Base-by-base conservation (phyloP, 2,888 invertebrate genomes). In the Brachyptera putata region DNA sequence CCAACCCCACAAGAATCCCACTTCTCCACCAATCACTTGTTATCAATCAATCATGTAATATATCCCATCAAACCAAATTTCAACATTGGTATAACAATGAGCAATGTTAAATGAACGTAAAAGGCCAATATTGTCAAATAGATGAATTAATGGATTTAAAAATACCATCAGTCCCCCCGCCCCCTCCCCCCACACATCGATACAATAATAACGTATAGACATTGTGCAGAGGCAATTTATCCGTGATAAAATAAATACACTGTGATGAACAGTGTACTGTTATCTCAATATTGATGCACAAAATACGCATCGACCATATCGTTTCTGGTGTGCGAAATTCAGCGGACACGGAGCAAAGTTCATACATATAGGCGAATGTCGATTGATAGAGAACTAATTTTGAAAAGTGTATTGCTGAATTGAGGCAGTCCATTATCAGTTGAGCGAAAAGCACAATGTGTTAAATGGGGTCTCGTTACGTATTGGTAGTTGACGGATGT, bases 11-110 rank as follows among this genome's bases (percentile, higher is more conserved):
- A 16, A 37, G 37, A 4, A n/a, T 26, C 14, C 57, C 39, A 2
- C 37, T 37, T 22, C 25, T 14, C 39, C 18, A 39, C 46, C 48
- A 46, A 46, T 50, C 49, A 49, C 49, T 50, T 21, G 30, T 34
- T 24, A 18, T 18, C 48, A 58, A 58, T 58, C 58, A 58, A 58
- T 58, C 58, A 58, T 58, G 58, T 34, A 48, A 49, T 50, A 50
- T 36, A 58, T 22, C 39, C 58, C 58, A 37, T 50, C 48, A 58
- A 34, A 58, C 49, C 49, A 30, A 50, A 50, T 50, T 50, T 58
- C 58, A 58, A 58, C 58, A 58, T 37, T 34, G 25, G 30, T 46
- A n/a, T n/a, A 46, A 46, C 57, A 30, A 57, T 37, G 41, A 56
- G 39, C 37, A 56, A 41, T 41, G 56, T 56, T 34, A 41, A 37